Base-by-base conservation (phyloP, 1,140 invertebrate species). In the Leptinotarsa lineolata region DNA sequence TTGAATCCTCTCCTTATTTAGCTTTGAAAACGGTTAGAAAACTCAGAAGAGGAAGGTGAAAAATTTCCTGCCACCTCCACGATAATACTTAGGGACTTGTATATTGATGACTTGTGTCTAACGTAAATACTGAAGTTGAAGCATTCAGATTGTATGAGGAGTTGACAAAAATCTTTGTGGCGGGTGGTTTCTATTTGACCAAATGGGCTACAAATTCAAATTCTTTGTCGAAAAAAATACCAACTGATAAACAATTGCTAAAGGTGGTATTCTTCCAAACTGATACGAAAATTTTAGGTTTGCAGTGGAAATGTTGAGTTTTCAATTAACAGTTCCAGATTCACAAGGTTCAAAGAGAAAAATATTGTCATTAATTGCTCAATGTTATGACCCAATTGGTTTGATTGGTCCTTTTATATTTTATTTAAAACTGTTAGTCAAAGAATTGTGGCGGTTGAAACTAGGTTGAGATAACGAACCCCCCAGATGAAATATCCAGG, bases 381-480 rank as follows among this genome's bases (percentile, higher is more conserved):
- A 8, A 8, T n/a, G 15, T 44, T 58, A 39, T 58, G 68, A 70
- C 20, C 68, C 68, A 15, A 22, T 70, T 15, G 68, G 68, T 11
- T 16, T 70, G 44, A 22, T 70, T 13, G 13, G 30, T 3, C 20
- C 68, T 20, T 21, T 58, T 24, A 70, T 22, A 20, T 22, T 70
- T 30, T 39, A 59, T 30, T 24, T 58, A 13, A 70, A 70, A 30
- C 46, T 70, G 2, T 58, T 70, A 8, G 30, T 70, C 3, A 70
- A 70, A 22, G 15, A 59, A 15, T 59, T 70, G n/a, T 70, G 68
- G 68, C 2, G n/a, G 16, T n/a, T 58, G 12, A 59, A 70, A 16
- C 12, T 70, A 70, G 68, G 54, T 18, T 70, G 68, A 46, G 68
- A 70, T 39, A 15, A 59, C 13, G 21, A 22, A 15, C 3, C 22